These are phyloP conservation scores for Helicoverpa armigera DNA, from an alignment of 1,140 invertebrate genomes.

Conservation along the genomic window DNA sequence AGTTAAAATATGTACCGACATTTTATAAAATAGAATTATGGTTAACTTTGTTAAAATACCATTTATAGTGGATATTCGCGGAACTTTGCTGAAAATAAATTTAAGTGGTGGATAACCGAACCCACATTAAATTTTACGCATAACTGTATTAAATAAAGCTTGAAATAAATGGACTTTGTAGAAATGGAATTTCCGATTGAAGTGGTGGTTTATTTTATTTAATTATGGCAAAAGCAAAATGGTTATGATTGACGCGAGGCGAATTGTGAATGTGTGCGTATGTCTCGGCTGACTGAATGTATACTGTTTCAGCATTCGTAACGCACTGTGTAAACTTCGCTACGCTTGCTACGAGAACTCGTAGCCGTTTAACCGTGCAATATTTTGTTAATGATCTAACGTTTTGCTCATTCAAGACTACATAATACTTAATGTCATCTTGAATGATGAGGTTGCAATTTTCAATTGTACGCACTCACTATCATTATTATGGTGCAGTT, in stretches of 20 bases:
- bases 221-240: not conserved
- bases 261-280: not conserved
- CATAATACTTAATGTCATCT: not conserved
- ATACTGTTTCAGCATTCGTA: not conserved
- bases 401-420: not conserved
- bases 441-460: not conserved
- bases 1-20: too few species aligned
- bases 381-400: not conserved
- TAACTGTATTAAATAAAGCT: too few species aligned
- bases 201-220: not conserved
- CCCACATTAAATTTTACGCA: too few species aligned
- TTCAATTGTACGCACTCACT: not conserved
- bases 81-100: too few species aligned
- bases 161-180: not conserved
- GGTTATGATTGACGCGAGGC: not conserved
- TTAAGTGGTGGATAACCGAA: too few species aligned
- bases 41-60: too few species aligned
- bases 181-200: not conserved
- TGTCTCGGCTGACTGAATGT: not conserved
- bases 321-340: not conserved
- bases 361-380: constrained; percentile 11
- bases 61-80: too few species aligned
- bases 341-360: constrained; percentile 22
- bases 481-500: not conserved
- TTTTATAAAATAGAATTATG: too few species aligned